Base-by-base conservation (phyloP, 1,140 invertebrate genomes). In the Colletes gigas region DNA sequence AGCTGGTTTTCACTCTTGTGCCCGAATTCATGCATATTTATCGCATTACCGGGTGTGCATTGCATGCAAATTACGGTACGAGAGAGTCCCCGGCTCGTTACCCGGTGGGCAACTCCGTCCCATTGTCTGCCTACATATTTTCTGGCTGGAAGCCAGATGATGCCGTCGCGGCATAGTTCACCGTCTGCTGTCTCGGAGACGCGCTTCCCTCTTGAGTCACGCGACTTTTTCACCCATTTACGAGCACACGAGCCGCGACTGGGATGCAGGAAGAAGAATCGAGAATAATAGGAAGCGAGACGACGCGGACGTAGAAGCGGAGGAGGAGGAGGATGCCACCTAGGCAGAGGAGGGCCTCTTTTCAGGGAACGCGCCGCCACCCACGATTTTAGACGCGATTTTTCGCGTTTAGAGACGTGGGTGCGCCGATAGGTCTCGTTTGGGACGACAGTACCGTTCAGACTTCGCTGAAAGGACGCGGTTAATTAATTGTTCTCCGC, bases 161-260 rank as follows among this genome's bases (percentile, higher is more conserved):
- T 75, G 65, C 74, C 76, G 30, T 65, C 76, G 44, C 54, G 81
- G 66, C 82, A 73, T 81, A 81, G 82, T 71, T 83, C 77, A 72
- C 82, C 52, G 71, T 60, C 69, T 67, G 77, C 60, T 17, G 30
- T 6, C 55, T 15, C 17, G 7, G 50, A 68, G 62, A 39, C 44
- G 57, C 57, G 57, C 44, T 44, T 60, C 59, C 65, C 30, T 81
- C 57, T 84, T 88, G 85, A 88, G 86, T 88, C 88, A 88, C 83
- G 70, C 52, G 70, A 82, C 82, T 85, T 89, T 90, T 88, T 88
- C 78, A 88, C 87, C 87, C 76, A 89, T 89, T 88, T 88, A 85
- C 78, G 41, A 70, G 76, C 39, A 50, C 47, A 52, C 67, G 30
- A 67, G 50, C 47, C 55, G 41, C 15, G 10, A 3, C 21, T 8